Evolutionary conservation across 2,113 vertebrate genomes (phyloP).

Genomic region (Myiagra hebetior): DNA sequence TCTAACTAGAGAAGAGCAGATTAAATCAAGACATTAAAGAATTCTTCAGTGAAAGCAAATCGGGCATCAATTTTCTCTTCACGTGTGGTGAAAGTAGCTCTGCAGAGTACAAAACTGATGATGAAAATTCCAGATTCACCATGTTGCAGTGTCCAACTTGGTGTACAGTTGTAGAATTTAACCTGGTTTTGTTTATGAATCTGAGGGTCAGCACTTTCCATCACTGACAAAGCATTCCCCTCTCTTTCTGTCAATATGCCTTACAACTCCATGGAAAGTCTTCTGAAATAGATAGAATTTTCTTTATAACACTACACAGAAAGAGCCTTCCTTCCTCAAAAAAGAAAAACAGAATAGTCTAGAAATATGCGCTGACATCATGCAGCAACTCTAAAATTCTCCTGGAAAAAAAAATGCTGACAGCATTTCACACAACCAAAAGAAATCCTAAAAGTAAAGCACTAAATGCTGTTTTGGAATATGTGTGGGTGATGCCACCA

Average conservation of each 20-base stretch:
- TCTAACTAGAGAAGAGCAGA: background rate
- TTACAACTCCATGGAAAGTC: background rate
- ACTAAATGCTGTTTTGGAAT: conserved; percentile 36
- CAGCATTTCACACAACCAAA: conserved; percentile 29
- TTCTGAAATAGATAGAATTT: background rate
- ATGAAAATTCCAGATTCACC: background rate
- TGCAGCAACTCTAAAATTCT: conserved; percentile 22
- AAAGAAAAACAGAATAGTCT: background rate
- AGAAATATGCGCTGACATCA: conserved; percentile 4
- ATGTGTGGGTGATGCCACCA: conserved; percentile 28
- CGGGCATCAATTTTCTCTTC: background rate
- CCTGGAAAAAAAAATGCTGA: background rate
- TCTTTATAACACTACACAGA: background rate
- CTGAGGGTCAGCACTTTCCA: background rate
- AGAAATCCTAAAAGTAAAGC: conserved; percentile 21
- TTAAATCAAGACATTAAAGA: background rate
- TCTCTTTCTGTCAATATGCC: background rate
- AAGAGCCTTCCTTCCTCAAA: background rate
- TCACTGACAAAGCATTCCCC: background rate
- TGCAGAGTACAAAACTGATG: background rate
- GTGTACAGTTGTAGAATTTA: background rate
- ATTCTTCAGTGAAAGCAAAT: background rate
- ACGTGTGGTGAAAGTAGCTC: background rate
- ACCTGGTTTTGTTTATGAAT: background rate
- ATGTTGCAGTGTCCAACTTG: background rate